Evolutionary conservation across 2,888 invertebrate species (phyloP), one percentile per base, ranked within the genome.

Genomic region (Hydroisotoma schaefferi): DNA sequence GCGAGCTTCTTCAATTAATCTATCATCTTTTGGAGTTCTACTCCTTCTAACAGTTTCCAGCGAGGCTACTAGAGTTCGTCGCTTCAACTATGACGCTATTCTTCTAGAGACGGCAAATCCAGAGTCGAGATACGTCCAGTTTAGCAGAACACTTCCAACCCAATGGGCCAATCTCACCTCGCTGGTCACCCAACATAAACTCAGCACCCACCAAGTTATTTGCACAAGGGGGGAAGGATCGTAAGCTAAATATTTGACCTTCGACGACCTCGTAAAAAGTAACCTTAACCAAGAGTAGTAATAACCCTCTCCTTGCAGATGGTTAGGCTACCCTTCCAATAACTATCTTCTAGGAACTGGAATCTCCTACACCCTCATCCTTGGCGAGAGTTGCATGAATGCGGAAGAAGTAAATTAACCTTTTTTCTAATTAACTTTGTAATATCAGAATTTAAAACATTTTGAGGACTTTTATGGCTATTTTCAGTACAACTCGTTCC

Each of bases 341-440:
- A 23, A 47, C 25, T 47, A 8, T 22, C 18, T 47, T 12, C 8
- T 47, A 8, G 47, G 47, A 6, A 25, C 6, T 8, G 10, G 47
- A 5, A 23, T 25, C 6, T 23, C 18, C 47, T 18, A 18, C 22
- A 47, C 47, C 6, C 29, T 49, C 4, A 26, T 49, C 18, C n/a
- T 49, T 12, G 49, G 49, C 4, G 49, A 49, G 28, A n/a, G 12
- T 4, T 49, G 49, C 29, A 6, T 49, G 4, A 10, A 10, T 18
- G 28, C 49, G 8, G 49, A 49, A 27, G 18, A n/a, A 12, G 49
- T 49, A 49, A 28, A 8, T 43, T 46, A 20, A 18, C 46, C 23
- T 46, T 10, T 43, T 43, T 22, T 8, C 22, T 6, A 22, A 4
- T 22, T 25, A 46, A 25, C 20, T 20, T 23, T 22, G 15, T 46